phyloP scores from a whole-genome alignment of 1,140 invertebrate genomes.

The Aphidius gifuensis region DNA sequence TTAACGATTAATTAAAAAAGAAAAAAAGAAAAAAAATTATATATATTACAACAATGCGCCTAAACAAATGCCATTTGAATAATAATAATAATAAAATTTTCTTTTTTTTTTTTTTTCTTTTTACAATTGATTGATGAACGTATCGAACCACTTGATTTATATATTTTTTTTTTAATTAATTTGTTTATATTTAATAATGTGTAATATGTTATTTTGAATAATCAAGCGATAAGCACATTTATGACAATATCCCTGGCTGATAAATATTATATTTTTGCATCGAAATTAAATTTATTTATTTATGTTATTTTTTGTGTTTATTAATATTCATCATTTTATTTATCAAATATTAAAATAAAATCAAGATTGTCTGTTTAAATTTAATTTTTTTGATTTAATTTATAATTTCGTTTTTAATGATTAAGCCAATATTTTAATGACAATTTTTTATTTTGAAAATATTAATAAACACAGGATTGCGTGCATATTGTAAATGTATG shows the following conservation, averaged over 20 bases:
- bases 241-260: background rate
- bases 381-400: too few relatives aligned
- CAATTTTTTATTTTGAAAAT: background rate
- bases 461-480: background rate
- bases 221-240: conserved; percentile 11
- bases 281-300: too few relatives aligned
- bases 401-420: too few relatives aligned
- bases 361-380: too few relatives aligned
- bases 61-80: conserved; percentile 5
- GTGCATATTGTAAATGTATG: background rate
- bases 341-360: too few relatives aligned
- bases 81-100: background rate
- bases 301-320: too few relatives aligned
- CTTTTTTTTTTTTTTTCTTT: conserved; percentile 1
- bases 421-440: too few relatives aligned
- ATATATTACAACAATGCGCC: conserved; percentile 12
- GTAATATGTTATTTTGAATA: conserved; percentile 8
- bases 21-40: conserved; percentile 12
- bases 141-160: conserved; percentile 27
- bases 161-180: too few relatives aligned
- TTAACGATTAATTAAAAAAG: conserved; percentile 1
- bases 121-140: conserved; percentile 13
- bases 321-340: too few relatives aligned
- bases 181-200: too few relatives aligned
- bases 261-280: background rate